phyloP scores from a whole-genome alignment of 2,113 vertebrate species.

The Thunnus maccoyii region DNA sequence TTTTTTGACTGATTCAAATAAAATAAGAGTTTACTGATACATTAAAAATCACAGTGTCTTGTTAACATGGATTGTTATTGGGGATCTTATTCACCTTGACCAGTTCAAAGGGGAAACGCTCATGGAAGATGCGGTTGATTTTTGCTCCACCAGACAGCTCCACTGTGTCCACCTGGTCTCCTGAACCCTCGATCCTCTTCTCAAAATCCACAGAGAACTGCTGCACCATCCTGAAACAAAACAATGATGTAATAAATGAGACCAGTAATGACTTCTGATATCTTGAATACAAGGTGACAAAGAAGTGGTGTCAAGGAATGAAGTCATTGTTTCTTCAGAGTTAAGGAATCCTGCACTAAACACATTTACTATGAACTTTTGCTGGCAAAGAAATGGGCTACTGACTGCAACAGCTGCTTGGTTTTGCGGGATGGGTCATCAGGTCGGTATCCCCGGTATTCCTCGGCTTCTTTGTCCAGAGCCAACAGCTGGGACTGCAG shows the following conservation, averaged over 20 bases:
- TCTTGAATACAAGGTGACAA: background rate
- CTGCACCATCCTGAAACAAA: conserved; percentile 91
- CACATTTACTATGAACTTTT: conserved; percentile 13
- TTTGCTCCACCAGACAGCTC: conserved; percentile 95
- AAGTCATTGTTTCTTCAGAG: too few relatives aligned
- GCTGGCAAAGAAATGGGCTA: conserved; percentile 55
- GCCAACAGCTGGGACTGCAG: conserved; percentile 93
- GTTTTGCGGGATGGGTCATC: conserved; percentile 97
- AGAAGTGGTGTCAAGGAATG: too few relatives aligned
- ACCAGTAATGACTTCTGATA: background rate
- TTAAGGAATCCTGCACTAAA: background rate
- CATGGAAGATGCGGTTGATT: conserved; percentile 97
- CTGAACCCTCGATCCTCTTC: conserved; percentile 95
- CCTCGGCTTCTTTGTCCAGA: conserved; percentile 95
- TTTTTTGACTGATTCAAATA: too few relatives aligned
- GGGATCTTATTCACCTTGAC: conserved; percentile 88
- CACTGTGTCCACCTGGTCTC: conserved; percentile 96
- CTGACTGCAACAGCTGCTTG: conserved; percentile 94
- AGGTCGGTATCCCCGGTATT: conserved; percentile 93
- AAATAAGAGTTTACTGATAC: too few relatives aligned
- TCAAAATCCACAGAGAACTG: conserved; percentile 97
- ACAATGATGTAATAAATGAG: background rate
- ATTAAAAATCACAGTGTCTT: too few relatives aligned
- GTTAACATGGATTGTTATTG: too few relatives aligned
- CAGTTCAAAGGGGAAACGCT: conserved; percentile 95